A percentile compares a stretch with the other conserved stretches of the same genome.
Evolutionary conservation across 2,797 vertebrate genomes (phyloP).

Genomic region (Hipposideros larvatus): DNA sequence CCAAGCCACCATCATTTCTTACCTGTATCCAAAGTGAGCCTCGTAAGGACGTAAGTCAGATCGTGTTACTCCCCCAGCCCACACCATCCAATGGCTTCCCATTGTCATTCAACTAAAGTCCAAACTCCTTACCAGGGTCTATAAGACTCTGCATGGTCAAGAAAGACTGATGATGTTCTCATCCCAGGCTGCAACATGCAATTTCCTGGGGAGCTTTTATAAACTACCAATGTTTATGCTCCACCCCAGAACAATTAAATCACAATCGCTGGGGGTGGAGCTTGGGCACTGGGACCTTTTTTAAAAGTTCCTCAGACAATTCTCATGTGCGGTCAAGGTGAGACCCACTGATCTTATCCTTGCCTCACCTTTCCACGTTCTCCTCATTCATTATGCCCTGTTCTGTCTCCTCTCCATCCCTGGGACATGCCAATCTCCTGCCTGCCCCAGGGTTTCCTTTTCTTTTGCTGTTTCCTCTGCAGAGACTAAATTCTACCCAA

Average conservation of each 20-base stretch:
- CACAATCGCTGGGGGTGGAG: not conserved
- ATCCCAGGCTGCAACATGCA: not conserved
- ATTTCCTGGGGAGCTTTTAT: not conserved
- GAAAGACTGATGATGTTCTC: not conserved
- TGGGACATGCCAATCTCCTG: not conserved
- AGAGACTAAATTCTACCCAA: not conserved
- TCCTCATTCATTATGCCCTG: accelerated
- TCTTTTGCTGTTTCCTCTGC: not conserved
- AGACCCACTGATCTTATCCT: not conserved
- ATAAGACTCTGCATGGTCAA: not conserved
- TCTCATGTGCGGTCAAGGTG: not conserved
- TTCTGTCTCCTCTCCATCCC: not conserved
- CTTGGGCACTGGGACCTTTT: not conserved
- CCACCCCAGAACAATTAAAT: constrained; percentile 46
- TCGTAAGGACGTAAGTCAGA: not conserved
- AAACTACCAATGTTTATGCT: not conserved
- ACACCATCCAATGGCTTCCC: not conserved
- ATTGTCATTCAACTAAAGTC: not conserved
- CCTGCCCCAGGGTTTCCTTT: not conserved
- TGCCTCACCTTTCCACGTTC: not conserved
- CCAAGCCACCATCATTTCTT: not conserved
- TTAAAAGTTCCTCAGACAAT: not conserved
- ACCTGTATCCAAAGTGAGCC: not conserved
- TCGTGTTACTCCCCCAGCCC: not conserved
- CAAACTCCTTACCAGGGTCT: constrained; percentile 43